These are phyloP conservation scores for Lasioglossum figueresi DNA, from an alignment of 2,888 invertebrate species.

Conservation along the genomic window DNA sequence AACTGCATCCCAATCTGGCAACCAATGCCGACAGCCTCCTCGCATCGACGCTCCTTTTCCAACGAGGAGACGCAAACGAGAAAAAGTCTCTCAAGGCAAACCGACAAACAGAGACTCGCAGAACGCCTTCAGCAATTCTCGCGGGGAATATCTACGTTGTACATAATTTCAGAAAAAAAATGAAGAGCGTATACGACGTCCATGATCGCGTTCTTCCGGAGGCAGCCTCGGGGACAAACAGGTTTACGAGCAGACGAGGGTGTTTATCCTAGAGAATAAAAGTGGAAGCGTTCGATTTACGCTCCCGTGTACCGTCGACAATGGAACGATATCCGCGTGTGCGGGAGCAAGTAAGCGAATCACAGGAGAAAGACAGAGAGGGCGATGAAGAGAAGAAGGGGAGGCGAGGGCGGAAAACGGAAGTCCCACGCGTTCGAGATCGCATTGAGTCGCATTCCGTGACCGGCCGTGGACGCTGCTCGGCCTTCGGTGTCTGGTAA, in stretches of 20 bases:
- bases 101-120: neutral
- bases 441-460: conserved; percentile 33
- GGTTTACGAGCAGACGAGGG: conserved; percentile 24
- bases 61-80: neutral
- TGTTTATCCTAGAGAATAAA: conserved; percentile 33
- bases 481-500: conserved; percentile 29
- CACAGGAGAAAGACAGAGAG: neutral
- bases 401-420: conserved; percentile 31
- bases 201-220: neutral
- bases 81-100: neutral
- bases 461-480: conserved; percentile 13
- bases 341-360: neutral
- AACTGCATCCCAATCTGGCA: no score
- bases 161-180: neutral
- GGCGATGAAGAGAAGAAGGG: neutral
- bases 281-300: conserved; percentile 40
- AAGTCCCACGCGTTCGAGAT: conserved; percentile 46
- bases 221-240: neutral
- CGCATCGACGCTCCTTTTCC: neutral
- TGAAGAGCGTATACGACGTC: neutral
- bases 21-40: neutral
- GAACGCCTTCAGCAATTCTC: neutral
- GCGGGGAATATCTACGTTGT: neutral
- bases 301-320: conserved; percentile 32
- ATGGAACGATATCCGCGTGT: conserved; percentile 38